phyloP scores from a whole-genome alignment of 2,888 invertebrate genomes.

The Drosophila macrothrix region DNA sequence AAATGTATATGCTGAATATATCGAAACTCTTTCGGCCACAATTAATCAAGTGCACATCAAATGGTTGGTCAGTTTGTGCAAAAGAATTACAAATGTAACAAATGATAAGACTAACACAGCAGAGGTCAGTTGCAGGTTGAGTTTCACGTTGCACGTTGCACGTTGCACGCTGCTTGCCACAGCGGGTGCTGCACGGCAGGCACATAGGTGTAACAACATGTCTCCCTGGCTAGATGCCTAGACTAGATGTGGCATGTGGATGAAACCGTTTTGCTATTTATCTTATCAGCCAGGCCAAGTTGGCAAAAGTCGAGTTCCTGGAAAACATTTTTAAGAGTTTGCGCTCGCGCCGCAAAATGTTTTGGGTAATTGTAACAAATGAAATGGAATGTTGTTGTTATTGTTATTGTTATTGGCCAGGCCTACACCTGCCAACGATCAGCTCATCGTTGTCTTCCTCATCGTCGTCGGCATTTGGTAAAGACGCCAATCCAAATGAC shows the following conservation, averaged over 20 bases:
- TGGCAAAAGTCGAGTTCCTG: conserved; percentile 60
- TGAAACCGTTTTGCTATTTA: conserved; percentile 65
- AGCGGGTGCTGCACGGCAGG: conserved; percentile 57
- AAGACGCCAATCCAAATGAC: conserved; percentile 52
- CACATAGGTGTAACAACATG: conserved; percentile 32
- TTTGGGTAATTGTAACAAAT: conserved; percentile 75
- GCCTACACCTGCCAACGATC: conserved; percentile 62
- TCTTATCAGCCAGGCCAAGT: conserved; percentile 65
- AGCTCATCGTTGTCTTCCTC: conserved; percentile 14
- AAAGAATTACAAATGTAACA: conserved; percentile 62
- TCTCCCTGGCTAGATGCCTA: conserved; percentile 30
- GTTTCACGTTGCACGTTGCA: not conserved
- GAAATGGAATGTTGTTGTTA: conserved; percentile 28
- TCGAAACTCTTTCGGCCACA: conserved; percentile 65
- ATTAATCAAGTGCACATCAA: conserved; percentile 65
- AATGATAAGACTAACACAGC: conserved; percentile 28
- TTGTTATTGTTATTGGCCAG: conserved; percentile 15
- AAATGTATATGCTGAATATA: not conserved
- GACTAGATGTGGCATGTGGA: conserved; percentile 50
- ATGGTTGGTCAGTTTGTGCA: conserved; percentile 50
- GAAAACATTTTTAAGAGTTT: conserved; percentile 37
- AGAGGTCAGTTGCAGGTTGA: conserved; percentile 7
- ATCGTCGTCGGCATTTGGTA: conserved; percentile 35
- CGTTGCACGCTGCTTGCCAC: conserved; percentile 32
- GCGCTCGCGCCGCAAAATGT: conserved; percentile 54